A percentile compares a stretch with the other conserved stretches of the same genome.
Evolutionary conservation across 2,888 invertebrate genomes (phyloP).

Genomic region (Cyrtodaria siliqua): DNA sequence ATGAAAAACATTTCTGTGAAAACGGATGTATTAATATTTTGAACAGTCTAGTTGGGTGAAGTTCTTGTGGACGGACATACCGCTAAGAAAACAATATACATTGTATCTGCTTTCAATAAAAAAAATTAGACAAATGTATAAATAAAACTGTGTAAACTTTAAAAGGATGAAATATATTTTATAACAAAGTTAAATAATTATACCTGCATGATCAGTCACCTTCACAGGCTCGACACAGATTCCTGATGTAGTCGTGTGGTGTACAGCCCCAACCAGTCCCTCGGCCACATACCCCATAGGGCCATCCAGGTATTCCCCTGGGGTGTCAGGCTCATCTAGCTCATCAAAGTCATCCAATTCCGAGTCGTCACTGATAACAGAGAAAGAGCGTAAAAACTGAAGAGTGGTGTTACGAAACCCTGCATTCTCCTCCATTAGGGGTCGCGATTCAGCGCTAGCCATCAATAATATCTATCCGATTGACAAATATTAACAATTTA

Average conservation of each 20-base stretch:
- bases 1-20: no score
- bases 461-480: neutral
- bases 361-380: constrained; percentile 73
- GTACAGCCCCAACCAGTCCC: constrained; percentile 22
- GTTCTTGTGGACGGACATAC: no score
- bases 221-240: constrained; percentile 25
- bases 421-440: constrained; percentile 54
- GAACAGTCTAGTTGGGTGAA: no score
- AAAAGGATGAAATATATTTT: no score
- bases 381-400: constrained; percentile 66
- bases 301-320: constrained; percentile 48
- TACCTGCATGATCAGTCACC: constrained; percentile 14
- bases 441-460: constrained; percentile 23
- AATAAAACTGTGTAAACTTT: no score
- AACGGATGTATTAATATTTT: no score
- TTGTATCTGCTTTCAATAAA: no score
- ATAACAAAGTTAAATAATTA: no score
- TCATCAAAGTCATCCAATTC: constrained; percentile 77
- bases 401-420: constrained; percentile 58
- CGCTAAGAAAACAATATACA: no score
- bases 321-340: constrained; percentile 64
- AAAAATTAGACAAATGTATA: no score
- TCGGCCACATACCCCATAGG: neutral
- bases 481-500: no score
- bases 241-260: constrained; percentile 28